phyloP scores from a whole-genome alignment of 2,797 vertebrate species.

The Spea hammondii region DNA sequence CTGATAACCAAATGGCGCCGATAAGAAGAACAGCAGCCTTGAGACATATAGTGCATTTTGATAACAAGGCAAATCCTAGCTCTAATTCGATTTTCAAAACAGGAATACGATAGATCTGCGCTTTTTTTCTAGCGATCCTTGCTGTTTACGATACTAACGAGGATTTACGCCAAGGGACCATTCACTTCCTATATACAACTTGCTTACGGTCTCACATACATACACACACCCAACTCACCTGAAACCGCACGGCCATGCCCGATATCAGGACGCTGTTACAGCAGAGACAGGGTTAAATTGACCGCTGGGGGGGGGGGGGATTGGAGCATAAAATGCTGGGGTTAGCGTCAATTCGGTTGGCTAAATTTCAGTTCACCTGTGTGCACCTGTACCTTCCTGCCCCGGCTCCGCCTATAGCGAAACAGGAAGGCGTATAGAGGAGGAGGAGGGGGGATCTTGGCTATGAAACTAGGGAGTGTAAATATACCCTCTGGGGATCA shows the following conservation, averaged over 20 bases:
- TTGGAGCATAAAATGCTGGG: background rate
- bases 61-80: no score
- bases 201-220: background rate
- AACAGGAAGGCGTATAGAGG: conserved; percentile 11
- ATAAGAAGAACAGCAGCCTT: no score
- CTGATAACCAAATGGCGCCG: no score
- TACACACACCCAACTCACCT: conserved; percentile 25
- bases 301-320: background rate
- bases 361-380: conserved; percentile 7
- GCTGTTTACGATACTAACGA: no score
- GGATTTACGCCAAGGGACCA: no score
- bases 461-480: no score
- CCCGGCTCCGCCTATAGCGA: conserved; percentile 20
- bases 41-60: no score
- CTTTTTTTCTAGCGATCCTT: no score
- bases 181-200: no score
- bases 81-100: no score
- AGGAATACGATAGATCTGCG: no score
- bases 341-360: background rate
- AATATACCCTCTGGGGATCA: no score
- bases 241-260: conserved; percentile 30
- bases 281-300: background rate
- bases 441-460: background rate
- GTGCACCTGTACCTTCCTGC: conserved; percentile 30
- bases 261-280: background rate